Conservation (phyloP, 2,888 invertebrate genomes). For the Mesorhabditis sp. region DNA sequence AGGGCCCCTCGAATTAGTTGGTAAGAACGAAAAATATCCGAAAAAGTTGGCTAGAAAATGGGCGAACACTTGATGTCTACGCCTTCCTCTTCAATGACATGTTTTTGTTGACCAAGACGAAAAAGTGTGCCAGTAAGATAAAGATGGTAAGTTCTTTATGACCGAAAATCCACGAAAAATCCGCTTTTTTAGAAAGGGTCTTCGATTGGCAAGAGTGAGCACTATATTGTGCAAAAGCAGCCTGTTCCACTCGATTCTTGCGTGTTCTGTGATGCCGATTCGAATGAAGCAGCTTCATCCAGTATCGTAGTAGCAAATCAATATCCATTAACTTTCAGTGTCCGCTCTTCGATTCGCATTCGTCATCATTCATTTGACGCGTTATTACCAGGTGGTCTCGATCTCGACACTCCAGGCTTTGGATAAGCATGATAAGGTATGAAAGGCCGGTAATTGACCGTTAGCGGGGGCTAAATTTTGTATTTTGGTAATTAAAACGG, state of each 20-base stretch:
- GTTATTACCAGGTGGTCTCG: slow-evolving; percentile 63
- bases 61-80: slow-evolving; percentile 66
- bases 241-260: slow-evolving; percentile 63
- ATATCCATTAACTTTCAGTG: slow-evolving; percentile 29
- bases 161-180: background rate
- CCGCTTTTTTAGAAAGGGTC: slow-evolving; percentile 39
- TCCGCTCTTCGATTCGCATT: slow-evolving; percentile 59
- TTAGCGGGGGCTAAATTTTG: too few relatives aligned
- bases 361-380: slow-evolving; percentile 62
- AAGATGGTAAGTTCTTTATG: slow-evolving; percentile 28
- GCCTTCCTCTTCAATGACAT: slow-evolving; percentile 69
- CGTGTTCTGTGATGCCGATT: slow-evolving; percentile 62
- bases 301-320: slow-evolving; percentile 14
- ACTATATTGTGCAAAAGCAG: slow-evolving; percentile 61
- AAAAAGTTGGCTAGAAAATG: slow-evolving; percentile 60
- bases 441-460: too few relatives aligned
- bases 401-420: slow-evolving; percentile 62
- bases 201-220: slow-evolving; percentile 47
- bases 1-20: slow-evolving; percentile 62
- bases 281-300: slow-evolving; percentile 48
- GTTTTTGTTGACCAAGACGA: slow-evolving; percentile 66
- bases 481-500: background rate
- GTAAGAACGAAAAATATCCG: slow-evolving; percentile 44
- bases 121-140: slow-evolving; percentile 59
- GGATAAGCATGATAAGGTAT: slow-evolving; percentile 61